Evolutionary conservation across 1,140 invertebrate species (phyloP).

Genomic region (Luehdorfia chinensis): DNA sequence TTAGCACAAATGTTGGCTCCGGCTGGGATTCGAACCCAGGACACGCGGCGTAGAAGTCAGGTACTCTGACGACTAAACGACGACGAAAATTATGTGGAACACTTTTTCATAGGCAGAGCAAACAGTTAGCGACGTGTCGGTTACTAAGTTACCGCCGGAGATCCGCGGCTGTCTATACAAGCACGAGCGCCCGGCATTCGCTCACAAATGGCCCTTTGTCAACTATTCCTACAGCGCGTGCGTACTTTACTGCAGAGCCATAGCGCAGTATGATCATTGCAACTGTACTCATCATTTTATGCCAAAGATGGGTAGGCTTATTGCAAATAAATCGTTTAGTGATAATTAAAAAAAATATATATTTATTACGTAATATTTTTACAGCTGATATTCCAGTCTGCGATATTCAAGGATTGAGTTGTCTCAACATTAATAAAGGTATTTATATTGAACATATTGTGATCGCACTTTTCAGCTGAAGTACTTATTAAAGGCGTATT

Average conservation of each 20-base stretch:
- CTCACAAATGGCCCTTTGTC: constrained; percentile 50
- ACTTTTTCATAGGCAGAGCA: constrained; percentile 44
- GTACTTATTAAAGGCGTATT: neutral
- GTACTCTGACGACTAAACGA: too few relatives aligned
- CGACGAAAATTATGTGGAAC: too few relatives aligned
- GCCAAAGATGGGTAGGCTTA: constrained; percentile 58
- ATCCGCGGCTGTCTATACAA: constrained; percentile 47
- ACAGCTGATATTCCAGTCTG: constrained; percentile 56
- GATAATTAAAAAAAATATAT: too few relatives aligned
- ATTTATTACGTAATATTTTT: constrained; percentile 23
- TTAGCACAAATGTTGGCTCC: too few relatives aligned
- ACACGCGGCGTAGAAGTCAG: too few relatives aligned
- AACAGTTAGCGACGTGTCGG: constrained; percentile 47
- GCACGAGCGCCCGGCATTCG: constrained; percentile 34
- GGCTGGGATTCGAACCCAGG: too few relatives aligned
- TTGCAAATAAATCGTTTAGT: too few relatives aligned
- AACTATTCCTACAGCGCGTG: constrained; percentile 77
- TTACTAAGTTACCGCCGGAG: constrained; percentile 25
- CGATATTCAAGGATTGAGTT: constrained; percentile 70
- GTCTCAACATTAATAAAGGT: constrained; percentile 70
- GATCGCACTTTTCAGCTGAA: neutral
- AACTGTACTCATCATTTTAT: constrained; percentile 79
- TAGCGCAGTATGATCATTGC: constrained; percentile 70
- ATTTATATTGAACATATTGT: constrained; percentile 10
- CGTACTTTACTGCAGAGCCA: constrained; percentile 73